These are phyloP conservation scores for Nemopilema nomurai DNA, from an alignment of 30 jellyfish, hydroid and myxozoan species.

Conservation along the genomic window DNA sequence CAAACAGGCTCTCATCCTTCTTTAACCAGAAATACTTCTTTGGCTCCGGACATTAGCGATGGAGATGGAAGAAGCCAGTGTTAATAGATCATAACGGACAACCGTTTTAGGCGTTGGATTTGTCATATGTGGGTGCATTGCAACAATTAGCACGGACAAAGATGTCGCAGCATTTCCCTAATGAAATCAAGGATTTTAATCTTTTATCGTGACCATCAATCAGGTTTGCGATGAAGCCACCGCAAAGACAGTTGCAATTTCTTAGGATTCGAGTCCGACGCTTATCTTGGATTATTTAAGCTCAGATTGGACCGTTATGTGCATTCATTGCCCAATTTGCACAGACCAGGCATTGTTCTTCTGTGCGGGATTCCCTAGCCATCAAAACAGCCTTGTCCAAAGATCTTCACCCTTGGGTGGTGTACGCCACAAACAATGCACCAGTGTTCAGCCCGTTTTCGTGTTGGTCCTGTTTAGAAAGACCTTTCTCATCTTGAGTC, in stretches of 20 bases:
- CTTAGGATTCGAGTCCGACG: constrained; percentile 9
- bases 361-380: neutral
- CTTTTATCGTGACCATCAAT: constrained; percentile 3
- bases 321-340: neutral
- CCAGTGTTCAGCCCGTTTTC: neutral
- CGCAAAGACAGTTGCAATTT: constrained; percentile 45
- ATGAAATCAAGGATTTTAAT: neutral
- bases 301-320: constrained; percentile 20
- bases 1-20: constrained; percentile 20
- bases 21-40: neutral
- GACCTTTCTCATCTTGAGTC: too few relatives aligned
- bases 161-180: neutral
- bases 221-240: constrained; percentile 17
- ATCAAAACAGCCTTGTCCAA: neutral
- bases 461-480: neutral
- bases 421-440: neutral
- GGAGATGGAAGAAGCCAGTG: neutral
- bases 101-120: neutral
- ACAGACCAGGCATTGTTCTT: neutral
- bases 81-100: neutral
- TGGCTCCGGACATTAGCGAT: neutral
- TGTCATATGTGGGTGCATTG: neutral
- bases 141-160: neutral
- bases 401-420: neutral
- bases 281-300: constrained; percentile 11